These are phyloP conservation scores for Peromyscus melanophrys DNA, from an alignment of 2,797 vertebrate species.

Conservation along the genomic window DNA sequence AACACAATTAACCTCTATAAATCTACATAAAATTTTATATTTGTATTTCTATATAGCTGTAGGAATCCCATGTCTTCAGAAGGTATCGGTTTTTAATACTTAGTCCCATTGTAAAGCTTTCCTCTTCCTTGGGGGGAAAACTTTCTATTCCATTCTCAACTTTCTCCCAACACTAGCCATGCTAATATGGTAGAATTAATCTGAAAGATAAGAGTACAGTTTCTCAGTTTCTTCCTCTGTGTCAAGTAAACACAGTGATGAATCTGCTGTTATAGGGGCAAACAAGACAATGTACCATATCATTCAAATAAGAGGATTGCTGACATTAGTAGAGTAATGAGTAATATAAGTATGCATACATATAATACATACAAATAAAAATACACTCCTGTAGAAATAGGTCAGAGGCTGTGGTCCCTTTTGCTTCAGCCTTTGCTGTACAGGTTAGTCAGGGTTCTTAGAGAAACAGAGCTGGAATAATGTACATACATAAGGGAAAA, in stretches of 20 bases:
- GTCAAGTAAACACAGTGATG: slow-evolving; percentile 1
- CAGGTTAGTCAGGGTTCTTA: background rate
- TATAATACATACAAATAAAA: background rate
- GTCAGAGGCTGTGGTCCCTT: background rate
- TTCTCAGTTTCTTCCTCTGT: slow-evolving; percentile 21
- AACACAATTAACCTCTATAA: slow-evolving; percentile 16
- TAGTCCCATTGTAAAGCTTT: background rate
- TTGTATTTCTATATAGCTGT: background rate
- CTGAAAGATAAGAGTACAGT: background rate
- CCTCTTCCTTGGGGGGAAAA: slow-evolving; percentile 30
- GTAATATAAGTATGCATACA: no score
- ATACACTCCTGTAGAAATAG: slow-evolving; percentile 12
- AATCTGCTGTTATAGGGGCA: background rate
- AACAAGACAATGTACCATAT: background rate
- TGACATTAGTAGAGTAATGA: background rate
- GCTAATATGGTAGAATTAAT: background rate
- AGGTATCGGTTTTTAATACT: slow-evolving; percentile 24
- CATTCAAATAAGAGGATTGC: background rate
- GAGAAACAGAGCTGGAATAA: background rate
- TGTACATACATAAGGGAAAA: no score
- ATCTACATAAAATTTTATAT: background rate
- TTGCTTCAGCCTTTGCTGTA: background rate
- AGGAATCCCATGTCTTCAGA: slow-evolving; percentile 2
- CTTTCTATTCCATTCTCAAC: background rate
- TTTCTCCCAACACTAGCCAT: background rate